Conservation (phyloP, 2,888 invertebrate species). For the Philopedon plagiatum region DNA sequence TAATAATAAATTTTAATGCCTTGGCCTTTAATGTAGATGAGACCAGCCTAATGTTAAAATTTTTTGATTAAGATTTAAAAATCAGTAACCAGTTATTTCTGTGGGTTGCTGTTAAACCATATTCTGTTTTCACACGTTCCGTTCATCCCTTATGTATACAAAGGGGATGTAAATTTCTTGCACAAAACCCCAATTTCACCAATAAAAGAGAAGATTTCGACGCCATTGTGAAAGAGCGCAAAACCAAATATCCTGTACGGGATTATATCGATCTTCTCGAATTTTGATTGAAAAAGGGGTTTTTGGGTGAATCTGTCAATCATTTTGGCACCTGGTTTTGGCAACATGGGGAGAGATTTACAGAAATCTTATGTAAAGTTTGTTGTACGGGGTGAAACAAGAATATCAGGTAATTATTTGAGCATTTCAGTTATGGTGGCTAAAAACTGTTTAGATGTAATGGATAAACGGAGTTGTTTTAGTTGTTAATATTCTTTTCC, state of each 20-base stretch:
- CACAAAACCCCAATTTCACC: constrained; percentile 52
- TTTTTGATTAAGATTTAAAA: too few relatives aligned
- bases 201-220: constrained; percentile 48
- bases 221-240: constrained; percentile 47
- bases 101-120: not conserved
- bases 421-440: too few relatives aligned
- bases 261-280: constrained; percentile 52
- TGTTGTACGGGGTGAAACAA: not conserved
- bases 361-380: not conserved
- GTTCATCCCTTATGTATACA: constrained; percentile 14
- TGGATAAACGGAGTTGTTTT: too few relatives aligned
- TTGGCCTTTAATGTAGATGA: too few relatives aligned
- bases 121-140: constrained; percentile 33
- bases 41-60: too few relatives aligned
- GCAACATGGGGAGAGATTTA: constrained; percentile 30
- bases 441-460: too few relatives aligned
- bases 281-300: constrained; percentile 54
- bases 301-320: constrained; percentile 51
- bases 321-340: constrained; percentile 49
- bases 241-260: constrained; percentile 50
- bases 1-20: too few relatives aligned
- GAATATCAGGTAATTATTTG: not conserved
- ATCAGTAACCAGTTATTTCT: not conserved
- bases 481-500: too few relatives aligned
- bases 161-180: constrained; percentile 51